Conservation (phyloP, 2,113 vertebrate genomes). For the Pitta sordida region DNA sequence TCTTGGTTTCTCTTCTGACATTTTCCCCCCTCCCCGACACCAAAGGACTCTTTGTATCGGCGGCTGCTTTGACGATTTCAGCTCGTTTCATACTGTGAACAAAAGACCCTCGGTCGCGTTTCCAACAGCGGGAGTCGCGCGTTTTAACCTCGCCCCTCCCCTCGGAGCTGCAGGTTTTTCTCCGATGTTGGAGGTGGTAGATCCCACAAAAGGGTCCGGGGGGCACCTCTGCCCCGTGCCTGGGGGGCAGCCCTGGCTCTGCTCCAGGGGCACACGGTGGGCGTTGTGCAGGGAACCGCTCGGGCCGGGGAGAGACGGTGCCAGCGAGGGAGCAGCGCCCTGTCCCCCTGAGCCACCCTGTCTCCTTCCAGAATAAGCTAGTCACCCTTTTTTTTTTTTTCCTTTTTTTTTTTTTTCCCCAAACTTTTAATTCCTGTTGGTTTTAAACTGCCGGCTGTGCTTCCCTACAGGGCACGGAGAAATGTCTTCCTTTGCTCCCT, state of each 20-base stretch:
- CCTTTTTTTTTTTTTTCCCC: not conserved
- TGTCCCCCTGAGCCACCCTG: not conserved
- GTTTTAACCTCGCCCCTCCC: not conserved
- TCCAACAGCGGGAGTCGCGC: not conserved
- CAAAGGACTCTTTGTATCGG: constrained; percentile 52
- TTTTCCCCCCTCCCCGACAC: not conserved
- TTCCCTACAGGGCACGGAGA: constrained; percentile 4
- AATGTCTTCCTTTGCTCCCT: constrained; percentile 25
- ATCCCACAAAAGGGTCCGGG: not conserved
- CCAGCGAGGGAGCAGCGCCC: not conserved
- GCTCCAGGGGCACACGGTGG: not conserved
- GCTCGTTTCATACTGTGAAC: constrained; percentile 66
- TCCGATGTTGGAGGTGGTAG: not conserved
- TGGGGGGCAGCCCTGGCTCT: not conserved
- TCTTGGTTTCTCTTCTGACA: not conserved
- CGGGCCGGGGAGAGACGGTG: not conserved
- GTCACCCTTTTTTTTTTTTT: not conserved
- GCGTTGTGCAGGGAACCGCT: not conserved
- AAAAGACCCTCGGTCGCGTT: constrained; percentile 18
- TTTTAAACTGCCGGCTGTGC: constrained; percentile 27
- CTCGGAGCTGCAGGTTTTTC: not conserved
- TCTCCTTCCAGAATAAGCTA: constrained; percentile 37
- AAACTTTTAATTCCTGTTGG: not conserved
- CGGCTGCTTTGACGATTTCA: constrained; percentile 1
- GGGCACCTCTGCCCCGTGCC: not conserved